Evolutionary conservation across 1,140 invertebrate species (phyloP).

Genomic region (Halesus radiatus): DNA sequence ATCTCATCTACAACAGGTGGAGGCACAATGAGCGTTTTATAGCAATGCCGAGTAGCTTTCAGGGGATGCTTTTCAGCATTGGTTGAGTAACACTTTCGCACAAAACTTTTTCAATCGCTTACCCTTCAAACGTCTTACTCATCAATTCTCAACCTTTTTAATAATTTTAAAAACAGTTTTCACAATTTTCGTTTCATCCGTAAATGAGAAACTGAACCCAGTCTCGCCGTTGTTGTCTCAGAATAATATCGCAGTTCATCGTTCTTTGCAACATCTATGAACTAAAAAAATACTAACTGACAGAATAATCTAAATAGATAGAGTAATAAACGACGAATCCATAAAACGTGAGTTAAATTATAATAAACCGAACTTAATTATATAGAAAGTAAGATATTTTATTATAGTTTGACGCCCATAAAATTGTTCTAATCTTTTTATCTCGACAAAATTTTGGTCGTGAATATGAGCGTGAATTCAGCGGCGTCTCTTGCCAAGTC

Average conservation of each 20-base stretch:
- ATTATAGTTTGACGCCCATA: background rate
- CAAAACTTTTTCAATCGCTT: background rate
- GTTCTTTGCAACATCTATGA: too few species aligned
- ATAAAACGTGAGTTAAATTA: too few species aligned
- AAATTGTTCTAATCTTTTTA: background rate
- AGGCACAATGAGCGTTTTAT: constrained; percentile 15
- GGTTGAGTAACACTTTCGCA: background rate
- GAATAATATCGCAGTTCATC: too few species aligned
- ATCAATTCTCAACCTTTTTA: background rate
- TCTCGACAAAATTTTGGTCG: background rate
- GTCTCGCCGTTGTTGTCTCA: too few species aligned
- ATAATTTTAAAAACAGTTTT: background rate
- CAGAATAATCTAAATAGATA: too few species aligned
- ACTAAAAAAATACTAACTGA: too few species aligned
- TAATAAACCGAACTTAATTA: too few species aligned
- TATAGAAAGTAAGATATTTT: too few species aligned
- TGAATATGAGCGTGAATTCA: background rate
- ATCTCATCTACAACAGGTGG: constrained; percentile 35
- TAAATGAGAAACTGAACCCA: too few species aligned
- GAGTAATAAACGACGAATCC: too few species aligned
- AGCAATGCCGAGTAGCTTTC: background rate
- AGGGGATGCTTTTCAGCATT: background rate
- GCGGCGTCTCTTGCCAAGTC: background rate
- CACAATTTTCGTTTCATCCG: too few species aligned
- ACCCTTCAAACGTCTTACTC: background rate